Percentiles rank a stretch among this genome's conserved stretches.
Conservation (phyloP, 2,113 vertebrate genomes). For the Heterotis niloticus region DNA sequence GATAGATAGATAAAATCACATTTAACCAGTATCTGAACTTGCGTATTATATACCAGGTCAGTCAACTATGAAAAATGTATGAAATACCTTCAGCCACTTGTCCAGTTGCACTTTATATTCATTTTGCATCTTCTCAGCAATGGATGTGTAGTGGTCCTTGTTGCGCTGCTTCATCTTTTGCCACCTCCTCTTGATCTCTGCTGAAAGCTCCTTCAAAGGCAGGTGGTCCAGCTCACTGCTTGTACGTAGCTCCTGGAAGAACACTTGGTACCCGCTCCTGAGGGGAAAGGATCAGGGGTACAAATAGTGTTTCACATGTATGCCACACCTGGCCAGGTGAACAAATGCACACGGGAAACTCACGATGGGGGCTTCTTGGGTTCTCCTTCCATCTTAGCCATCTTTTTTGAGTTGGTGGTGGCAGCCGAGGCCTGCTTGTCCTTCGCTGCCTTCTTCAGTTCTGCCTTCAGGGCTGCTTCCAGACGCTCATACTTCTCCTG, state of each 20-base stretch:
- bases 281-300: background rate
- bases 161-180: slow-evolving; percentile 84
- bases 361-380: slow-evolving; percentile 97
- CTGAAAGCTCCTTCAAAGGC: slow-evolving; percentile 90
- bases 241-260: slow-evolving; percentile 95
- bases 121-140: slow-evolving; percentile 92
- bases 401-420: slow-evolving; percentile 87
- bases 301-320: no score
- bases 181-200: slow-evolving; percentile 94
- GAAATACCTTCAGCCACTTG: slow-evolving; percentile 85
- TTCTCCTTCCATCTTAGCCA: slow-evolving; percentile 96
- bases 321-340: no score
- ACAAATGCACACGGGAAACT: slow-evolving; percentile 46
- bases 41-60: no score
- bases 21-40: no score
- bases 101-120: slow-evolving; percentile 90
- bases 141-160: slow-evolving; percentile 92
- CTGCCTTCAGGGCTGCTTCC: slow-evolving; percentile 81
- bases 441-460: slow-evolving; percentile 83
- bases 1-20: no score
- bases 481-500: slow-evolving; percentile 91
- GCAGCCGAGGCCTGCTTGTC: slow-evolving; percentile 88
- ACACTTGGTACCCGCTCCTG: slow-evolving; percentile 98
- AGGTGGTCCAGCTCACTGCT: slow-evolving; percentile 93
- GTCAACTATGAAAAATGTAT: background rate